Conservation (phyloP, 2,888 invertebrate species). For the Entomobrya multifasciata region DNA sequence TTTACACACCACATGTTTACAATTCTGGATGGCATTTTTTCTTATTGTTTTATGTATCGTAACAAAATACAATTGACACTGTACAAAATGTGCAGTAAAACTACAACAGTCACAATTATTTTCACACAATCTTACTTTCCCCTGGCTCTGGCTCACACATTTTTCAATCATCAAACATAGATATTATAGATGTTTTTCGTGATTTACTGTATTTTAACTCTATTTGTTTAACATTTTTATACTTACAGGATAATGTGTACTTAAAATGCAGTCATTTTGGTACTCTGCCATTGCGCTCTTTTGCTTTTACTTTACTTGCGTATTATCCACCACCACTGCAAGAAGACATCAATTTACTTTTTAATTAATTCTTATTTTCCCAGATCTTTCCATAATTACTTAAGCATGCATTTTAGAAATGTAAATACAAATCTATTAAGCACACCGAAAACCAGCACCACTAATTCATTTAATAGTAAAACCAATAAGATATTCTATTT, state of each 20-base stretch:
- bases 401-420: too few relatives aligned
- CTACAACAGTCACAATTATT: conserved; percentile 22
- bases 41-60: conserved; percentile 34
- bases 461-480: too few relatives aligned
- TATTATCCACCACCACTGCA: neutral
- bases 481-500: neutral
- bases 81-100: conserved; percentile 51
- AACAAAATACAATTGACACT: conserved; percentile 35
- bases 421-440: too few relatives aligned
- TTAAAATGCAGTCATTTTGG: conserved; percentile 58
- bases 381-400: conserved; percentile 14
- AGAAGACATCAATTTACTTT: neutral
- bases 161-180: neutral
- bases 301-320: neutral
- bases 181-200: neutral
- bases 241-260: conserved; percentile 45
- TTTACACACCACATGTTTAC: neutral
- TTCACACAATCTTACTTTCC: neutral
- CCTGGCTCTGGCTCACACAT: too few relatives aligned
- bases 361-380: neutral
- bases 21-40: conserved; percentile 41
- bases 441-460: too few relatives aligned
- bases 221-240: conserved; percentile 5
- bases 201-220: conserved; percentile 7
- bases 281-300: conserved; percentile 52